Evolutionary conservation across 2,888 invertebrate species (phyloP).

Genomic region (Pecten maximus): DNA sequence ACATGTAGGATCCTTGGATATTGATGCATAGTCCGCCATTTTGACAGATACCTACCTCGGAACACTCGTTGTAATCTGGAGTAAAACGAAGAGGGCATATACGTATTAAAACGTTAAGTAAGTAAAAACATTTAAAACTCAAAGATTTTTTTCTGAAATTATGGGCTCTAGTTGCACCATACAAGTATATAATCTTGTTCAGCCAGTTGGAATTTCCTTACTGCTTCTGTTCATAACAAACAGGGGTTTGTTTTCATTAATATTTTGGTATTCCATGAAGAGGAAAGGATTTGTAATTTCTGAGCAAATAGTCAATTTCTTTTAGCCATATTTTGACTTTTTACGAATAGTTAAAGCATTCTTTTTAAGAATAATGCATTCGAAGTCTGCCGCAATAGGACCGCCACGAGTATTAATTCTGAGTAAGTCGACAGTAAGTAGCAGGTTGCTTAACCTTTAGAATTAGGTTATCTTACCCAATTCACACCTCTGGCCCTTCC

Average conservation of each 20-base stretch:
- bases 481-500: conserved; percentile 57
- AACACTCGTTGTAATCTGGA: background rate
- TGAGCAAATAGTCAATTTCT: too few relatives aligned
- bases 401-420: background rate
- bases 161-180: too few relatives aligned
- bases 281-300: too few relatives aligned
- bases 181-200: too few relatives aligned
- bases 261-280: too few relatives aligned
- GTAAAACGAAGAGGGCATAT: background rate
- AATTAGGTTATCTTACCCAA: conserved; percentile 36
- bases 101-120: too few relatives aligned
- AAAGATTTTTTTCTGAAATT: too few relatives aligned
- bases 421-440: background rate
- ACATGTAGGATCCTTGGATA: background rate
- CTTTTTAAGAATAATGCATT: background rate
- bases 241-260: too few relatives aligned
- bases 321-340: too few relatives aligned
- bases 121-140: too few relatives aligned
- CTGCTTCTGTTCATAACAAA: too few relatives aligned
- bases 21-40: background rate
- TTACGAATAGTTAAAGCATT: background rate
- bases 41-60: background rate
- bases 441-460: background rate
- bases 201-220: too few relatives aligned
- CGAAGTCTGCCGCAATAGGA: background rate